These are phyloP conservation scores for Leucoptera coffeella DNA, from an alignment of 2,888 invertebrate genomes.

Conservation along the genomic window DNA sequence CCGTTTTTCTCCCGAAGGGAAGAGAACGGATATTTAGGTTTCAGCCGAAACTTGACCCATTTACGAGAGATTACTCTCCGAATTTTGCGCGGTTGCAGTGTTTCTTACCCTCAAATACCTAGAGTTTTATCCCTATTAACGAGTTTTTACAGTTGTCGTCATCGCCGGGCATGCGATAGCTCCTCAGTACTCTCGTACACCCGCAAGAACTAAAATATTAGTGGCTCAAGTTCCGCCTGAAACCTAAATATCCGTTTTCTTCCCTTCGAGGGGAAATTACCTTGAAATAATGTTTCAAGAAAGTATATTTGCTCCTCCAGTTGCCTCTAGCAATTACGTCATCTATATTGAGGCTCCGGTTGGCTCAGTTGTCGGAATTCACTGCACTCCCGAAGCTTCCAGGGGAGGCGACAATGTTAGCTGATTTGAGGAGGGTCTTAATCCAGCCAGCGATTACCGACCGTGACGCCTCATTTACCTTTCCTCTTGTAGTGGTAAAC, in stretches of 20 bases:
- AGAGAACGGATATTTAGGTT: conserved; percentile 1
- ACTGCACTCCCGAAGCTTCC: no score
- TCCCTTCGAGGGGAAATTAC: conserved; percentile 1
- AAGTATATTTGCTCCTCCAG: conserved; percentile 1
- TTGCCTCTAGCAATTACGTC: conserved; percentile 1
- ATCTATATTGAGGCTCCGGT: background rate
- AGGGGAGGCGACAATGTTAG: conserved; percentile 4
- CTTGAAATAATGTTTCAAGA: conserved; percentile 1
- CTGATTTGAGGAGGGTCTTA: conserved; percentile 5
- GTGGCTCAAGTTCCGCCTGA: conserved; percentile 1
- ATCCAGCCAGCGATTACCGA: conserved; percentile 7
- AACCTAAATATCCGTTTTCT: conserved; percentile 2
- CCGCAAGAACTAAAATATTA: background rate
- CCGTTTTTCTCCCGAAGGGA: conserved; percentile 1
- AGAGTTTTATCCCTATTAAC: no score
- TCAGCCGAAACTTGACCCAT: conserved; percentile 1
- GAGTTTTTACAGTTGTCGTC: no score
- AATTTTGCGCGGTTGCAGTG: no score
- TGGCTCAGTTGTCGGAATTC: background rate
- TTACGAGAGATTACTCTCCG: background rate
- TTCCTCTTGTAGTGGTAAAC: conserved; percentile 5
- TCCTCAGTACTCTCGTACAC: no score
- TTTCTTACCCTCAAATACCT: no score
- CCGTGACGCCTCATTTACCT: conserved; percentile 5
- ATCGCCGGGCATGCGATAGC: no score